A percentile compares a stretch with the other conserved stretches of the same genome.
Evolutionary conservation across 2,797 vertebrate genomes (phyloP).

Genomic region (Buceros bicornis): DNA sequence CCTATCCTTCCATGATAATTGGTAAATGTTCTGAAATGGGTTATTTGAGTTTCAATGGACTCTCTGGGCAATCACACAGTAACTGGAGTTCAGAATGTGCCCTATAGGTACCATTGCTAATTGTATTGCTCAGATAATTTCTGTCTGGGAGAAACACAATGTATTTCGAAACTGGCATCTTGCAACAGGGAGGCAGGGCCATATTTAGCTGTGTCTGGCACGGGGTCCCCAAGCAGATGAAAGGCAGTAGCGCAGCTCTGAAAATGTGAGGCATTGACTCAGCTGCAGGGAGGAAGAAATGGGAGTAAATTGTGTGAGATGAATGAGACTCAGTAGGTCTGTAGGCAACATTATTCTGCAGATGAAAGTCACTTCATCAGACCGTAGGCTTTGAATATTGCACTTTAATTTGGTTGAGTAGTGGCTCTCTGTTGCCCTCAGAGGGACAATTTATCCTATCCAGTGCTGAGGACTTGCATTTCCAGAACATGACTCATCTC

Average conservation of each 20-base stretch:
- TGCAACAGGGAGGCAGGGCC: not conserved
- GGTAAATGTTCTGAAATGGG: slow-evolving; percentile 66
- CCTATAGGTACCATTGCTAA: slow-evolving; percentile 52
- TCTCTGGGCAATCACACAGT: slow-evolving; percentile 33
- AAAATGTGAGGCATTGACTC: slow-evolving; percentile 23
- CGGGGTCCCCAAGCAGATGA: not conserved
- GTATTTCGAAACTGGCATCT: slow-evolving; percentile 9
- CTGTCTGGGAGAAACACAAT: slow-evolving; percentile 33
- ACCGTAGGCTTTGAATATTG: slow-evolving; percentile 61
- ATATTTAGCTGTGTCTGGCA: not conserved
- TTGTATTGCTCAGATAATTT: slow-evolving; percentile 47
- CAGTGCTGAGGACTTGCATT: not conserved
- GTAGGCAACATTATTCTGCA: slow-evolving; percentile 50
- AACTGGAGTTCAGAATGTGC: slow-evolving; percentile 51
- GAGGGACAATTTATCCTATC: slow-evolving; percentile 39
- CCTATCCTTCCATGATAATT: slow-evolving; percentile 61
- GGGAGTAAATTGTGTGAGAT: slow-evolving; percentile 40
- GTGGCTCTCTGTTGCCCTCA: slow-evolving; percentile 34
- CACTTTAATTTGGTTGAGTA: slow-evolving; percentile 62
- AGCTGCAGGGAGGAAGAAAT: slow-evolving; percentile 45
- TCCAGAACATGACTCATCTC: not conserved
- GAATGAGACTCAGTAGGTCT: slow-evolving; percentile 44
- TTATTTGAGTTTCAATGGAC: slow-evolving; percentile 59
- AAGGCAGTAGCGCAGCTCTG: not conserved
- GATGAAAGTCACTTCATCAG: slow-evolving; percentile 60